Conservation (phyloP, 2,797 vertebrate species). For the Cyclura pinguis region DNA sequence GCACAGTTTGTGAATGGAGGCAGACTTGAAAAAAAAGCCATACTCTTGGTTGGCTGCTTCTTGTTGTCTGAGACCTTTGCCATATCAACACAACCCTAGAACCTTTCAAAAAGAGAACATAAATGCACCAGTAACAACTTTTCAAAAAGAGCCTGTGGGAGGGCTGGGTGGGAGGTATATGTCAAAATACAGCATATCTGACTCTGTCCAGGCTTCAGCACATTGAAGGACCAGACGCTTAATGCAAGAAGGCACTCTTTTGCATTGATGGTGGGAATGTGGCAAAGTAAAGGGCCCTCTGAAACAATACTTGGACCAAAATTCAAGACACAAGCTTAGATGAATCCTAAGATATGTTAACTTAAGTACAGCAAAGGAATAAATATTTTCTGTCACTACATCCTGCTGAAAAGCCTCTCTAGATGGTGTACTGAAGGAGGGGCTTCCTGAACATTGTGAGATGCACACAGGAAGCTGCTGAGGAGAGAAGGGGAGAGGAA, state of each 20-base stretch:
- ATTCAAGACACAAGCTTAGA: background rate
- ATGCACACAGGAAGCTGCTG: background rate
- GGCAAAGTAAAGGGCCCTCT: background rate
- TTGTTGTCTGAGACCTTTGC: constrained; percentile 71
- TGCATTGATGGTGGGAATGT: background rate
- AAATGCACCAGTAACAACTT: constrained; percentile 69
- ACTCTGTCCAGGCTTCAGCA: background rate
- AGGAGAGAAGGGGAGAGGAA: background rate
- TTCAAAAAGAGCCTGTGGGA: constrained; percentile 53
- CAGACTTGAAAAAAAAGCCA: constrained; percentile 33
- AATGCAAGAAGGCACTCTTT: background rate
- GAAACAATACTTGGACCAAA: background rate
- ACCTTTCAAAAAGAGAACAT: constrained; percentile 63
- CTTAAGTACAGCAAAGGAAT: background rate
- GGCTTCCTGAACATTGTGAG: background rate
- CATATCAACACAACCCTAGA: constrained; percentile 65
- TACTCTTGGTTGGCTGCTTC: constrained; percentile 58
- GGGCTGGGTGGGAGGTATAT: constrained; percentile 18
- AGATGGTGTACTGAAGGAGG: too few relatives aligned
- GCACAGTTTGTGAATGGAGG: constrained; percentile 62
- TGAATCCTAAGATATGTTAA: too few relatives aligned
- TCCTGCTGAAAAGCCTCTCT: background rate
- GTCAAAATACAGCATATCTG: constrained; percentile 1
- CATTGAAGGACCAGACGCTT: background rate
- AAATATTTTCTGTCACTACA: too few relatives aligned